phyloP scores from a whole-genome alignment of 2,797 vertebrate species.

The Eidolon dupreanum region DNA sequence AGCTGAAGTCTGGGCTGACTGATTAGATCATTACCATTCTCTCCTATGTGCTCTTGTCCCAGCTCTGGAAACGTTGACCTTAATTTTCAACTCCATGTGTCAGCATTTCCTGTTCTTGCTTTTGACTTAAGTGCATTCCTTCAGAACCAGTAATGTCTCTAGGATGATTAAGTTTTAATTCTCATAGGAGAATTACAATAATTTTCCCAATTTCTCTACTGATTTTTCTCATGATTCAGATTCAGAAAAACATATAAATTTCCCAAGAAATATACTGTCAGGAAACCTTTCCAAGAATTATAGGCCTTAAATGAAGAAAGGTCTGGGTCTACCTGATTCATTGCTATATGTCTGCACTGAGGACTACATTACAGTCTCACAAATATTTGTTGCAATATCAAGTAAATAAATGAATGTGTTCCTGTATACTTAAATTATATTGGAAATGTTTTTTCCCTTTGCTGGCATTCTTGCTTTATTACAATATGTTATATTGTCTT shows the following conservation, averaged over 20 bases:
- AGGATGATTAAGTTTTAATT: not conserved
- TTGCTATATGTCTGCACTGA: not conserved
- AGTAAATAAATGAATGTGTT: not conserved
- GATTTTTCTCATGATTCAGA: not conserved
- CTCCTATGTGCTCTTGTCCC: not conserved
- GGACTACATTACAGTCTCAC: not conserved
- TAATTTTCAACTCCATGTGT: not conserved
- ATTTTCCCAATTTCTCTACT: not conserved
- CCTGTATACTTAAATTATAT: not conserved
- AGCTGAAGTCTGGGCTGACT: not conserved
- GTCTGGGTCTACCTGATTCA: not conserved
- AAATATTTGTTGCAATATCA: not conserved
- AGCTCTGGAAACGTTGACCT: not conserved
- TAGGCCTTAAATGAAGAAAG: not conserved
- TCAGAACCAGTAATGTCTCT: not conserved
- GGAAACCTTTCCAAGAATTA: not conserved
- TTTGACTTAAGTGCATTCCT: not conserved
- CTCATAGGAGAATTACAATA: not conserved
- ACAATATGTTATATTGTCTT: not conserved
- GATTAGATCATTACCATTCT: not conserved
- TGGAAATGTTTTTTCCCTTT: not conserved
- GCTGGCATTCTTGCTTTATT: not conserved
- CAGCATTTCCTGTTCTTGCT: not conserved
- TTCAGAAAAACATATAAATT: not conserved
- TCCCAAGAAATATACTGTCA: not conserved